These are phyloP conservation scores for Tragelaphus eurycerus DNA, from an alignment of 2,797 vertebrate species.

Conservation along the genomic window DNA sequence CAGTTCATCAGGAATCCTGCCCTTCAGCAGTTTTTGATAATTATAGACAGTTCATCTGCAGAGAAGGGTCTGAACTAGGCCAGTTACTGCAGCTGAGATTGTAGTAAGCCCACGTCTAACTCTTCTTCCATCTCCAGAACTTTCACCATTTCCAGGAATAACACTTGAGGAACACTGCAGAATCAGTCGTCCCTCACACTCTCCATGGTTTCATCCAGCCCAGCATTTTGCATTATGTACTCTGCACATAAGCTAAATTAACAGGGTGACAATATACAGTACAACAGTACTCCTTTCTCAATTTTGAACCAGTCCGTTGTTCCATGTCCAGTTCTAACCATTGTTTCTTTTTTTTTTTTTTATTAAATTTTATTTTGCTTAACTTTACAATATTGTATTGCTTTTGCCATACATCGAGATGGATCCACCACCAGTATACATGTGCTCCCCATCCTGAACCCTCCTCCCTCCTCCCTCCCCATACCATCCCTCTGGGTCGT, in stretches of 20 bases:
- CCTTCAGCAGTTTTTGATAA: slow-evolving; percentile 72
- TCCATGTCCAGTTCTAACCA: neutral
- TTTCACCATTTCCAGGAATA: slow-evolving; percentile 46
- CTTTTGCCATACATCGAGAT: no score
- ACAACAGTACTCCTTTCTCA: neutral
- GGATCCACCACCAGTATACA: no score
- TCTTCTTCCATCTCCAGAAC: neutral
- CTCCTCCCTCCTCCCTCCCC: no score
- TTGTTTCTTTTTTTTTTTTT: neutral
- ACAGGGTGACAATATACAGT: neutral
- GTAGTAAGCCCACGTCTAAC: neutral
- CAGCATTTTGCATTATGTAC: neutral
- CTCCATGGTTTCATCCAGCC: slow-evolving; percentile 7
- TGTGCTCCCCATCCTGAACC: no score
- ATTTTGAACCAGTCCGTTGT: neutral
- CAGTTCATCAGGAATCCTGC: slow-evolving; percentile 67
- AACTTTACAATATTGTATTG: no score
- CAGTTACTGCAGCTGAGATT: slow-evolving; percentile 64
- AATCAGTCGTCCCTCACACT: slow-evolving; percentile 34
- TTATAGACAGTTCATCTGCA: slow-evolving; percentile 43
- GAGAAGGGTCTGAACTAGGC: slow-evolving; percentile 63
- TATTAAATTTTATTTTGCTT: no score
- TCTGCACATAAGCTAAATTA: neutral
- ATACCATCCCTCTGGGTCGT: no score
- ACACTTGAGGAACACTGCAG: neutral